Base-by-base conservation (phyloP, 2,797 vertebrate genomes). In the Sebastiscus albofasciatus region DNA sequence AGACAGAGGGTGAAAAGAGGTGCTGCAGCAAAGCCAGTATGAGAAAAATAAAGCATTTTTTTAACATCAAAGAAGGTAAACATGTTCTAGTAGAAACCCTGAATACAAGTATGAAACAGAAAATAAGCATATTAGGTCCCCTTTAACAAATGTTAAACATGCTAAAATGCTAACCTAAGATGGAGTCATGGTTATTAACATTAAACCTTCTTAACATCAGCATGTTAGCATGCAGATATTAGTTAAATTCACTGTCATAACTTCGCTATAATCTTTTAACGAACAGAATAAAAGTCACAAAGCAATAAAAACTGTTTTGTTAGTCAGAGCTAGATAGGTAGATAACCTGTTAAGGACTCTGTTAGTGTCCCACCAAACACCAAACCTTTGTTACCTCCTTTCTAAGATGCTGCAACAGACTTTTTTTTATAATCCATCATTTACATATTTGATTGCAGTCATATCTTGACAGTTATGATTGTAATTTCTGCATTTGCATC, bases 401-500 rank as follows among this genome's bases (percentile, higher is more conserved):
- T n/a, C 29, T 60, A 46, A 56, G 3, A 39, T 13, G 20, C 56
- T 26, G 26, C 56, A 46, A 27, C 7, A 31, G 1, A 20, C 2
- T 11, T 75, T 67, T 75, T 54, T 49, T 20, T 20, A 74, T 36
- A 12, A 65, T 16, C 1, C 10, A 52, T 36, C 6, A 75, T 69
- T 80, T 81, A 76, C 61, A 77, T 69, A 5, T 62, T 36, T 67
- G 8, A 67, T 11, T 58, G 24, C 49, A 42, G n/a, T 55, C 58
- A 49, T 12, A 67, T 34, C 10, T n/a, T n/a, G 6, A 79, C 64
- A 27, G 67, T 33, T 74, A n/a, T 10, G 10, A 39, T 79, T 52
- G 59, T 39, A 8, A 13, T 67, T 55, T 62, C 24, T 36, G 12
- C n/a, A 80, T 90, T 83, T 89, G 66, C 79, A 82, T 83, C 6